Conservation (phyloP, 1,140 invertebrate genomes). For the Ceratosolen fusciceps region DNA sequence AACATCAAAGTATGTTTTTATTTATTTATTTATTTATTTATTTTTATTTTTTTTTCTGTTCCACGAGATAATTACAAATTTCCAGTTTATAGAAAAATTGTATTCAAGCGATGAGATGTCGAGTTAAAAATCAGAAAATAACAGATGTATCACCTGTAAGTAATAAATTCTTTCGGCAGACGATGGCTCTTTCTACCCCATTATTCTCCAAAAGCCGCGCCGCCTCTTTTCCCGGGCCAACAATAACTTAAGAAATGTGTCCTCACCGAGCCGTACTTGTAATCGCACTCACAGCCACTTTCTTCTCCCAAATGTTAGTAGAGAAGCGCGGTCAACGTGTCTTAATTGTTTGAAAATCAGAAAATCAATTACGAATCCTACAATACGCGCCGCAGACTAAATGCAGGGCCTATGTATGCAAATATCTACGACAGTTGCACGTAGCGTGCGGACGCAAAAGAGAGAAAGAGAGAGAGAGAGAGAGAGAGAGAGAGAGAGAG, state of each 20-base stretch:
- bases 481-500: too few relatives aligned
- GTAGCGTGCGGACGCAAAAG: too few relatives aligned
- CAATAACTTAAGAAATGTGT: conserved; percentile 2
- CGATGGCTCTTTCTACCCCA: neutral
- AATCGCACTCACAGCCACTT: neutral
- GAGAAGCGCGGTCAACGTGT: neutral
- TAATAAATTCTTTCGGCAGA: neutral
- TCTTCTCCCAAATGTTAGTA: neutral
- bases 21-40: too few relatives aligned
- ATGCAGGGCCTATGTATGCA: neutral
- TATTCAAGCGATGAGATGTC: neutral
- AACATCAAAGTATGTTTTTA: too few relatives aligned
- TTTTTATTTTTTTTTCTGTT: too few relatives aligned
- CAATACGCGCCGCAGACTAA: neutral
- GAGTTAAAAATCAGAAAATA: neutral
- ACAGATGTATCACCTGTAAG: neutral
- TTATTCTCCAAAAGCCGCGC: neutral
- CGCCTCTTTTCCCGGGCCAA: neutral
- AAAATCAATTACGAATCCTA: neutral
- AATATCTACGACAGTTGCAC: neutral
- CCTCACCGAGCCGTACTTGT: neutral
- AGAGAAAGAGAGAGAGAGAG: neutral
- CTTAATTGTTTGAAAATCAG: conserved; percentile 16
- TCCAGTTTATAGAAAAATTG: neutral
- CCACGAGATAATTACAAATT: neutral